Evolutionary conservation across 2,888 invertebrate genomes (phyloP).

Genomic region (Microplitis manilae): DNA sequence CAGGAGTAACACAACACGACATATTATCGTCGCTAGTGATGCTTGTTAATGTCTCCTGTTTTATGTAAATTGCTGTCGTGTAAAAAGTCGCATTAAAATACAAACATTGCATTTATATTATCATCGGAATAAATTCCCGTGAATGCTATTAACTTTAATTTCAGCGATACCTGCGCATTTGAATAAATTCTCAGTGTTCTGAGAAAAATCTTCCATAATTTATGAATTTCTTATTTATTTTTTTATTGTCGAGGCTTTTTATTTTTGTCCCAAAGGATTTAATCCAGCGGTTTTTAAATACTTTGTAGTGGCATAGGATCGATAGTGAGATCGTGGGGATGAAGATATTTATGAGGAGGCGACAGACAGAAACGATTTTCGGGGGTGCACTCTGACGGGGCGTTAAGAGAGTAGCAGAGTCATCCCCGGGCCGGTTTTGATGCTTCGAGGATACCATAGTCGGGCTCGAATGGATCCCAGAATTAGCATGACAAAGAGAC

Average conservation of each 20-base stretch:
- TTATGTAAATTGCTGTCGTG: conserved; percentile 47
- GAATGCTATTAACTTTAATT: not conserved
- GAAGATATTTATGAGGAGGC: conserved; percentile 19
- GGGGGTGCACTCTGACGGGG: conserved; percentile 43
- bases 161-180: not conserved
- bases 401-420: conserved; percentile 61
- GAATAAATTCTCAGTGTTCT: not conserved
- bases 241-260: conserved; percentile 12
- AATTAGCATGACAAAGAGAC: conserved; percentile 72
- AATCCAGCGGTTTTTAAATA: too few species aligned
- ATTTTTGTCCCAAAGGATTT: not conserved
- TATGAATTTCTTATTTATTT: not conserved
- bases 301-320: not conserved
- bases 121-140: conserved; percentile 14
- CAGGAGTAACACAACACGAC: conserved; percentile 27
- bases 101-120: conserved; percentile 38
- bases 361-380: conserved; percentile 25
- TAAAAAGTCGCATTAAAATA: conserved; percentile 41
- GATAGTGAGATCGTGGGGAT: conserved; percentile 22
- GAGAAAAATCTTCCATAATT: not conserved
- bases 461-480: conserved; percentile 62
- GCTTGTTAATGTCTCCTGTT: conserved; percentile 48
- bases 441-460: conserved; percentile 37
- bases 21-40: conserved; percentile 44
- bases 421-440: conserved; percentile 51